Evolutionary conservation across 2,113 vertebrate species (phyloP).

Genomic region (Lophotis ruficrista): DNA sequence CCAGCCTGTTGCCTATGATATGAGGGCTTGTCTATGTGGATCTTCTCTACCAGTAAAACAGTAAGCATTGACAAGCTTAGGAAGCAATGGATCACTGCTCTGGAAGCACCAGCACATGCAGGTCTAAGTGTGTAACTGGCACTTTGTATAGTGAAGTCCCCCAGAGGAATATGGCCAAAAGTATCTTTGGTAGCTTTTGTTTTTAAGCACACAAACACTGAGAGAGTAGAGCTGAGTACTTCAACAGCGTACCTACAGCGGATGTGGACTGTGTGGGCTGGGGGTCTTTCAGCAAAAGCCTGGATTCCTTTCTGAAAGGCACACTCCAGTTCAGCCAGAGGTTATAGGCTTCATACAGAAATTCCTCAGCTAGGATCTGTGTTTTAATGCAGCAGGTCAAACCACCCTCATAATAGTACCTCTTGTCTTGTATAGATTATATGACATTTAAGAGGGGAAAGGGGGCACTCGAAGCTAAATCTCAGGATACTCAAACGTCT

Average conservation of each 20-base stretch:
- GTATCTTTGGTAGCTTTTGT: constrained; percentile 16
- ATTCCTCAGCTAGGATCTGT: constrained; percentile 52
- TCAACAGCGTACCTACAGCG: neutral
- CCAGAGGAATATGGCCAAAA: neutral
- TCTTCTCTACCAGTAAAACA: neutral
- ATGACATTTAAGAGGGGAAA: constrained; percentile 56
- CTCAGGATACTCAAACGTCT: neutral
- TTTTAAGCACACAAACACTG: neutral
- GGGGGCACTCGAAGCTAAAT: constrained; percentile 13
- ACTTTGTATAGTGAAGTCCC: neutral
- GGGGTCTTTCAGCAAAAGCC: constrained; percentile 32
- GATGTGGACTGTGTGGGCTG: constrained; percentile 40
- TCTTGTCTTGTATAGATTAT: constrained; percentile 58
- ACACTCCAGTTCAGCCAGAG: constrained; percentile 64
- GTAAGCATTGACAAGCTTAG: neutral
- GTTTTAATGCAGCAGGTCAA: constrained; percentile 49
- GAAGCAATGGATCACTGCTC: neutral
- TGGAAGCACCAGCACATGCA: neutral
- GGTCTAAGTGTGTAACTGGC: neutral
- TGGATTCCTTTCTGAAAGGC: constrained; percentile 63
- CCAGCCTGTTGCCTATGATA: neutral
- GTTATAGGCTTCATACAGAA: constrained; percentile 59
- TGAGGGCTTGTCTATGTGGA: neutral
- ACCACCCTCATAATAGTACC: constrained; percentile 59
- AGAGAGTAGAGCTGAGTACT: neutral